These are phyloP conservation scores for Phrynosoma blainvillii DNA, from an alignment of 2,113 vertebrate species.

Conservation along the genomic window DNA sequence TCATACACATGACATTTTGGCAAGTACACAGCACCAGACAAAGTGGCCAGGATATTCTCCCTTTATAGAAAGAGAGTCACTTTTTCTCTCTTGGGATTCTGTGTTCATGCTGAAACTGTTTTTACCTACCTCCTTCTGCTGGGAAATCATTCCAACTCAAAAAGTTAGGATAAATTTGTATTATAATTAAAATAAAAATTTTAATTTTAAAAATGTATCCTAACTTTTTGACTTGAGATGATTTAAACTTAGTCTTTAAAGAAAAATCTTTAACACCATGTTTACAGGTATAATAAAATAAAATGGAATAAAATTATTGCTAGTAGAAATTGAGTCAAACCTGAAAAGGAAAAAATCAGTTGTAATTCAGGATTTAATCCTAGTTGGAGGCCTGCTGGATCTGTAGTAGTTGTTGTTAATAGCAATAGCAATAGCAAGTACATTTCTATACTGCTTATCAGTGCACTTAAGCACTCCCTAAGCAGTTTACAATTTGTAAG, in stretches of 20 bases:
- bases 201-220: too few species aligned
- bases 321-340: too few species aligned
- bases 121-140: background rate
- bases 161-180: background rate
- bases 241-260: too few species aligned
- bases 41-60: background rate
- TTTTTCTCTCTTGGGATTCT: background rate
- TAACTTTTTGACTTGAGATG: too few species aligned
- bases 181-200: too few species aligned
- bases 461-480: too few species aligned
- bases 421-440: too few species aligned
- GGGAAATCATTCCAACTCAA: background rate
- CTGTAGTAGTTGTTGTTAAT: background rate
- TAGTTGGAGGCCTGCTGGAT: background rate
- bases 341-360: background rate
- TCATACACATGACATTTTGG: background rate
- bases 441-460: too few species aligned
- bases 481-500: too few species aligned
- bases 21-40: background rate
- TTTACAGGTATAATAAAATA: background rate
- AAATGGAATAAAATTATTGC: background rate
- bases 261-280: background rate
- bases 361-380: background rate
- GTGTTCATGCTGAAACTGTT: background rate
- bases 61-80: background rate